Evolutionary conservation across 2,888 invertebrate species (phyloP).

Genomic region (Pollenia amentaria): DNA sequence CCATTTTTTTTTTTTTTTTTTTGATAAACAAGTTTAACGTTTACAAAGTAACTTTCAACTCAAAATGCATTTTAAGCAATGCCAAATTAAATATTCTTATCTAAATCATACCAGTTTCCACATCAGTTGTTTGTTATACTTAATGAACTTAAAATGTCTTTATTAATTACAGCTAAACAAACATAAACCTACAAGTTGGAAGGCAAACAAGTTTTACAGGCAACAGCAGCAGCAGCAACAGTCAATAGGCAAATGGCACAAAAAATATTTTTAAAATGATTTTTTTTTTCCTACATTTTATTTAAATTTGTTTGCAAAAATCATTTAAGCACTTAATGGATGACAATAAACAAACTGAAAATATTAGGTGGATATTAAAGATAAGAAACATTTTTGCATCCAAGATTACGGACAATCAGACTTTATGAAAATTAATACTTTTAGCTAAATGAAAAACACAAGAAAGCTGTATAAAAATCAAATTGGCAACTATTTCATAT

Average conservation of each 20-base stretch:
- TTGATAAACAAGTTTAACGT: constrained; percentile 48
- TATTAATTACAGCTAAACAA: constrained; percentile 71
- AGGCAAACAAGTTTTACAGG: constrained; percentile 54
- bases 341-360: constrained; percentile 66
- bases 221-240: neutral
- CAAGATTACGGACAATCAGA: constrained; percentile 45
- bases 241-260: neutral
- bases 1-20: constrained; percentile 44
- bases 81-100: constrained; percentile 71
- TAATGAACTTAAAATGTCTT: constrained; percentile 74
- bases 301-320: constrained; percentile 33
- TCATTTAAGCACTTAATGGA: constrained; percentile 69
- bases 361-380: constrained; percentile 65
- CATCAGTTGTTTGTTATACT: constrained; percentile 72
- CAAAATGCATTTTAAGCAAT: constrained; percentile 58
- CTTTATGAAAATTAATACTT: constrained; percentile 11
- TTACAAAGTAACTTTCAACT: constrained; percentile 48
- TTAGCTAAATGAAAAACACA: neutral
- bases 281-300: neutral
- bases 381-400: constrained; percentile 60
- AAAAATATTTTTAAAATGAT: neutral
- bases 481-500: constrained; percentile 63
- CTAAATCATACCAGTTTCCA: constrained; percentile 71
- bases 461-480: constrained; percentile 59
- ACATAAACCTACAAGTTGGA: constrained; percentile 63